phyloP scores from a whole-genome alignment of 2,888 invertebrate genomes.

The Caenorhabditis becei region DNA sequence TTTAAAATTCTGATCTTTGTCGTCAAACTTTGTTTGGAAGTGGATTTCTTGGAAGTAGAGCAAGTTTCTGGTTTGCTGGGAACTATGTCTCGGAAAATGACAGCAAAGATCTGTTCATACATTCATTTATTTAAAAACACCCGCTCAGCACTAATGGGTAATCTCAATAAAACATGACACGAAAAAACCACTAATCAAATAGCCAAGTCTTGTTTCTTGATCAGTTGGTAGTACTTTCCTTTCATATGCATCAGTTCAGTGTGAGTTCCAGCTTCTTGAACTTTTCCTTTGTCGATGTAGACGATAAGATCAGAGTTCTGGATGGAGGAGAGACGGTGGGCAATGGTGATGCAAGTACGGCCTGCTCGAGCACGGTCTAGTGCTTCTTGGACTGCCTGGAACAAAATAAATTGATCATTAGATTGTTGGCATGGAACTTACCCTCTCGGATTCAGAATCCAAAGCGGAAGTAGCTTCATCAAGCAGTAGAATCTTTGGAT shows the following conservation, averaged over 20 bases:
- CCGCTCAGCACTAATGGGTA: slow-evolving; percentile 2
- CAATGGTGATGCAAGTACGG: slow-evolving; percentile 77
- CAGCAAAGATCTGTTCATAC: too few species aligned
- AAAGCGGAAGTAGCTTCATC: slow-evolving; percentile 71
- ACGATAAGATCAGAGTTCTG: slow-evolving; percentile 76
- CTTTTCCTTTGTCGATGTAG: slow-evolving; percentile 72
- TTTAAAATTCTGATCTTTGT: too few species aligned
- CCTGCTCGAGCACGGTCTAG: slow-evolving; percentile 74
- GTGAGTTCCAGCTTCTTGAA: slow-evolving; percentile 74
- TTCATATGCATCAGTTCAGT: slow-evolving; percentile 65
- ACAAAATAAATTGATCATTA: neutral
- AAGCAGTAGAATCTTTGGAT: slow-evolving; percentile 68
- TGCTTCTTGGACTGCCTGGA: slow-evolving; percentile 76
- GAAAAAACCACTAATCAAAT: slow-evolving; percentile 42
- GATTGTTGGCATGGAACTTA: slow-evolving; percentile 9
- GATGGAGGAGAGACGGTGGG: slow-evolving; percentile 76
- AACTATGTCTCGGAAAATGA: too few species aligned
- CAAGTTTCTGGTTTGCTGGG: too few species aligned
- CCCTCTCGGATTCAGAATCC: slow-evolving; percentile 78
- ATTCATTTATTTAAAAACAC: slow-evolving; percentile 4
- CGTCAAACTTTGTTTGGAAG: too few species aligned
- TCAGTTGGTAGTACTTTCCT: slow-evolving; percentile 69
- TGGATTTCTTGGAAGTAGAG: too few species aligned
- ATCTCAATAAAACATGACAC: slow-evolving; percentile 25
- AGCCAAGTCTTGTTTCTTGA: slow-evolving; percentile 69